Evolutionary conservation across 2,797 vertebrate species (phyloP).

Genomic region (Manis crassicaudata): DNA sequence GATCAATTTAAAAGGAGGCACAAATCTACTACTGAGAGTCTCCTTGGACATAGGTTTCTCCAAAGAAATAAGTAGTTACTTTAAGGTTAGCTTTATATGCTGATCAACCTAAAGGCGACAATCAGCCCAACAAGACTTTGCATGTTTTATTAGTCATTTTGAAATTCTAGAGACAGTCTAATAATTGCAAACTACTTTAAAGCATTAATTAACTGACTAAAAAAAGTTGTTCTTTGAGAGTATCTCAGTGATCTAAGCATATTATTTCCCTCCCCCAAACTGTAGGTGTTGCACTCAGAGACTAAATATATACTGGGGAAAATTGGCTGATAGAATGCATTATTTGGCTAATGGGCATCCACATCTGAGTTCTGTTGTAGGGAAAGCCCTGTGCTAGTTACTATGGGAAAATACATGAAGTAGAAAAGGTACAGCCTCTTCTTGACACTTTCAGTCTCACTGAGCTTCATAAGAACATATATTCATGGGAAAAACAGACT

Average conservation of each 20-base stretch:
- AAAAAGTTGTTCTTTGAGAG: not conserved
- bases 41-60: not conserved
- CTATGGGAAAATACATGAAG: not conserved
- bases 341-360: conserved; percentile 24
- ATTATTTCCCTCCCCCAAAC: not conserved
- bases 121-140: not conserved
- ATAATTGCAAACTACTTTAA: conserved; percentile 17
- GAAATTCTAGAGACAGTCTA: not conserved
- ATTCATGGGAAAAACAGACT: not conserved
- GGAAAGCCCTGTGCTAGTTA: not conserved
- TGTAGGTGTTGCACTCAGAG: not conserved
- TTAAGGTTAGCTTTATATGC: not conserved
- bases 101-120: not conserved
- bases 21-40: not conserved
- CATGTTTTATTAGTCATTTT: not conserved
- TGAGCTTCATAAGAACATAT: not conserved
- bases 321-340: not conserved
- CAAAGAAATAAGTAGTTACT: not conserved
- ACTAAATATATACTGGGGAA: not conserved
- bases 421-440: not conserved
- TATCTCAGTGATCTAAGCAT: not conserved
- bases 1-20: conserved; percentile 25
- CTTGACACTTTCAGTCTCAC: not conserved
- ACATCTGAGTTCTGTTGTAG: not conserved
- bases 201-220: not conserved